Base-by-base conservation (phyloP, 2,113 vertebrate species). In the Notarius quadriscutis region DNA sequence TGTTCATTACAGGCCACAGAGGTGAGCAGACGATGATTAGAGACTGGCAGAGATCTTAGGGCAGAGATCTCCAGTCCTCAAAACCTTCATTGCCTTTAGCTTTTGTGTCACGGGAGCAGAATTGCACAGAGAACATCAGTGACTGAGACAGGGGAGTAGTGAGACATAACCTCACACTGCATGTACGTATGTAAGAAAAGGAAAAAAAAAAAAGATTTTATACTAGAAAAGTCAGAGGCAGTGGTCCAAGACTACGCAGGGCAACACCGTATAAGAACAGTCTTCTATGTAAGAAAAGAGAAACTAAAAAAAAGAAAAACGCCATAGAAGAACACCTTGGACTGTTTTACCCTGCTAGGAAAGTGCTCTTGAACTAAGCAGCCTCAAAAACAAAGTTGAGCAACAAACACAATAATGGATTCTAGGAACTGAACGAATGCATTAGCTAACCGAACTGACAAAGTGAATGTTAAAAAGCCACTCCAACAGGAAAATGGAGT, bases 381-480 rank as follows among this genome's bases (percentile, higher is more conserved):
- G 74, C 83, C 14, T 30, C 69, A 0, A 85, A 79, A 91, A 84
- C 86, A 80, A 80, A 62, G 34, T 34, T 55, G 30, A 90, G 87
- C 84, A 58, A 67, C 86, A 84, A 83, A 82, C 75, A 1, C 81
- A 71, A 84, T 86, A 86, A 89, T 86, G 86, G 88, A 86, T 84
- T 86, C 77, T 65, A 87, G 81, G 80, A 78, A 91, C 85, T 71
- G 81, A 88, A 91, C 81, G 77, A 84, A 89, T 84, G 81, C 84
- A 89, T 89, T 89, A 86, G n/a, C 81, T 67, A 81, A 50, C 62
- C 84, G 62, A 53, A 79, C 81, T 84, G 78, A 81, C 86, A 89
- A 85, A 91, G 86, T 85, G 86, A 86, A 75, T 86, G 72, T 87
- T 89, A 87, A 90, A 90, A 90, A 90, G 88, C 81, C 84, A 86